phyloP scores from a whole-genome alignment of 2,888 invertebrate species.

The Pyrgus malvae region DNA sequence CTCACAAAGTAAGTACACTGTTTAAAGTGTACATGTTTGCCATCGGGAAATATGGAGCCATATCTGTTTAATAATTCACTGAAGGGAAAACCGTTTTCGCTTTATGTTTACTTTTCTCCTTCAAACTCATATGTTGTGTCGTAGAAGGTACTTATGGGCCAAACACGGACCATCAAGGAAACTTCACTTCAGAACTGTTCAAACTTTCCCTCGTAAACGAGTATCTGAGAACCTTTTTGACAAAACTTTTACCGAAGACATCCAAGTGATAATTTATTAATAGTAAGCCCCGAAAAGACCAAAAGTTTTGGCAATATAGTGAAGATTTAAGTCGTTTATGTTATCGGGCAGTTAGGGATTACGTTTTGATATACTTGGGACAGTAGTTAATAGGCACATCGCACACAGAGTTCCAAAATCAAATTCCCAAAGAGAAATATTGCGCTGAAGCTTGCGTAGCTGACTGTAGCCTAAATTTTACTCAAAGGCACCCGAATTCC shows the following conservation, averaged over 20 bases:
- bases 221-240: conserved; percentile 22
- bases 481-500: no score
- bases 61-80: neutral
- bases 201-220: conserved; percentile 21
- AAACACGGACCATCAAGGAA: conserved; percentile 9
- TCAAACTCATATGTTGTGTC: conserved; percentile 2
- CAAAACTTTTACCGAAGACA: conserved; percentile 24
- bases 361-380: neutral
- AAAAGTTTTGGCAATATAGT: conserved; percentile 2
- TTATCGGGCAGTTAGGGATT: neutral
- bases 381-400: no score
- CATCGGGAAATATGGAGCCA: no score
- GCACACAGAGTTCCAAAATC: no score
- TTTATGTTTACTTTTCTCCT: neutral
- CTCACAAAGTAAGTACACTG: no score
- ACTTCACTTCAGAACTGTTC: conserved; percentile 22
- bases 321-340: neutral
- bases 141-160: conserved; percentile 11
- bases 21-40: no score
- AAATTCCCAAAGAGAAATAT: no score
- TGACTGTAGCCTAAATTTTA: no score
- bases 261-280: conserved; percentile 25
- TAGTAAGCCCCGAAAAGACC: conserved; percentile 1
- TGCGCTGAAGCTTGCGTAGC: no score
- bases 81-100: neutral